phyloP scores from a whole-genome alignment of 2,888 invertebrate genomes.

The Eristalinus aeneus region DNA sequence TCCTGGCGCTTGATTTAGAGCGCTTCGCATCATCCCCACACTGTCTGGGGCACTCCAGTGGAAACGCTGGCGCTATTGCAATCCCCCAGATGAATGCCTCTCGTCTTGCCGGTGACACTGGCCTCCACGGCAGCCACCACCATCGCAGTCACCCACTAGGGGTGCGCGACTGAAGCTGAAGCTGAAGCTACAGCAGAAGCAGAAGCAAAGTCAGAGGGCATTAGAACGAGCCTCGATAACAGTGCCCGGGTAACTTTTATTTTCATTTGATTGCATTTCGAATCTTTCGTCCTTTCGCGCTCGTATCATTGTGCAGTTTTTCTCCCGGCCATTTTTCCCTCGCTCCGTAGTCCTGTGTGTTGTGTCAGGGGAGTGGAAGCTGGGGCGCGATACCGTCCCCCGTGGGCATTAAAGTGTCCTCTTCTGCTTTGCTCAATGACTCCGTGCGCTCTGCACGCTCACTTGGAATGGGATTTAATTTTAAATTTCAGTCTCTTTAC shows the following conservation, averaged over 20 bases:
- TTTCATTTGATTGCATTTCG: conserved; percentile 68
- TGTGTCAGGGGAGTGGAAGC: conserved; percentile 28
- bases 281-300: conserved; percentile 45
- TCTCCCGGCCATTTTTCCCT: background rate
- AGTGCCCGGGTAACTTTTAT: conserved; percentile 61
- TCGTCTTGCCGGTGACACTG: conserved; percentile 37
- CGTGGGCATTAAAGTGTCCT: conserved; percentile 50
- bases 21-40: conserved; percentile 23
- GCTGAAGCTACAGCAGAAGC: background rate
- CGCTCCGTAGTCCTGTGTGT: conserved; percentile 2
- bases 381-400: background rate
- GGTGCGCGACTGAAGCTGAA: background rate
- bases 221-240: conserved; percentile 48
- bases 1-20: conserved; percentile 51
- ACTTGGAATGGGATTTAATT: conserved; percentile 40
- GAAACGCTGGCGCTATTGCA: background rate
- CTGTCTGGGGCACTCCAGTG: background rate
- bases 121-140: conserved; percentile 16
- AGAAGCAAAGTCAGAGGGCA: conserved; percentile 50
- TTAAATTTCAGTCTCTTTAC: conserved; percentile 48
- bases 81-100: conserved; percentile 47
- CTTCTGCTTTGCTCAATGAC: background rate
- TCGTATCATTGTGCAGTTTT: background rate
- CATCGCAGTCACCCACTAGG: background rate
- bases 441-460: background rate